Conservation (phyloP, 2,797 vertebrate species). For the Ctenopoma kingsleyae region DNA sequence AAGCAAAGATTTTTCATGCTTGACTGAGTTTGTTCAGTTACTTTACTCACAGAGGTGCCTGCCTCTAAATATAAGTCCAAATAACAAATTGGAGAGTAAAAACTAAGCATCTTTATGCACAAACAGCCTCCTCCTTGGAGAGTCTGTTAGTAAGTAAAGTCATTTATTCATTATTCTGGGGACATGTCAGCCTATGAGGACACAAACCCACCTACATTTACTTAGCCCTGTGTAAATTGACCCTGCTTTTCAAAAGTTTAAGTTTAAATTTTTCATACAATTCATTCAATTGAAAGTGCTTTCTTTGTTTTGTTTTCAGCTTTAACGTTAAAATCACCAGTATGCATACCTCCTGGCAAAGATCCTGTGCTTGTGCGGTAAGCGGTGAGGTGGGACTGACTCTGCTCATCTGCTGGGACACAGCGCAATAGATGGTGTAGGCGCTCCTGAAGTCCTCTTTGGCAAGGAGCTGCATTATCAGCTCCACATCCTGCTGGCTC, state of each 20-base stretch:
- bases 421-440: constrained; percentile 90
- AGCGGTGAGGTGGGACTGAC: constrained; percentile 91
- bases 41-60: constrained; percentile 29
- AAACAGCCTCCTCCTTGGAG: constrained; percentile 17
- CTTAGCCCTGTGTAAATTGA: too few relatives aligned
- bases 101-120: neutral
- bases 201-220: constrained; percentile 1
- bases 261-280: too few relatives aligned
- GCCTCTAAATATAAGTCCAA: constrained; percentile 38
- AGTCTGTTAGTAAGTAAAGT: neutral
- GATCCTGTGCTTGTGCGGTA: constrained; percentile 88
- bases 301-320: neutral
- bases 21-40: constrained; percentile 26
- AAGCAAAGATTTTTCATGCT: constrained; percentile 32
- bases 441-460: constrained; percentile 93
- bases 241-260: too few relatives aligned
- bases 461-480: constrained; percentile 90
- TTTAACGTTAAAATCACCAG: neutral
- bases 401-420: constrained; percentile 90
- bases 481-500: constrained; percentile 92
- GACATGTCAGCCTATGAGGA: neutral
- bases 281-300: neutral
- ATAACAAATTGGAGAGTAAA: constrained; percentile 27
- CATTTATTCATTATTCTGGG: constrained; percentile 10
- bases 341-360: constrained; percentile 90